Conservation (phyloP, 2,888 invertebrate genomes). For the Protophormia terraenovae region DNA sequence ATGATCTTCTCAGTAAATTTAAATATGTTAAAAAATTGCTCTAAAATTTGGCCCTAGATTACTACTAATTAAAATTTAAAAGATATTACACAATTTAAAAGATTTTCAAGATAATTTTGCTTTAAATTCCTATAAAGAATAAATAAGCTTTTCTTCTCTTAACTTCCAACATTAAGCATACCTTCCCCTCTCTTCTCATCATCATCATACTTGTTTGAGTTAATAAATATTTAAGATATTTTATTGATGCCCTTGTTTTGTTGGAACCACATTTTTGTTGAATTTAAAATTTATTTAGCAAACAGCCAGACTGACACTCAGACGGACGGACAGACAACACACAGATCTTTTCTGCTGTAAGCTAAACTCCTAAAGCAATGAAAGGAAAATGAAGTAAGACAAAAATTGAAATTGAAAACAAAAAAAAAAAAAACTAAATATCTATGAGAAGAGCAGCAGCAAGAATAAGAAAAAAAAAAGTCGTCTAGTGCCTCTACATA, state of each 20-base stretch:
- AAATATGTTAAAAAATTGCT: no score
- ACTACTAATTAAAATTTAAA: no score
- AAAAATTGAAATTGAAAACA: slow-evolving; percentile 42
- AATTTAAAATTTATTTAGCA: slow-evolving; percentile 39
- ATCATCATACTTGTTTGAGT: slow-evolving; percentile 38
- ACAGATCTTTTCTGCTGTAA: neutral
- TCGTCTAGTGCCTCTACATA: slow-evolving; percentile 2
- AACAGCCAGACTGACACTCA: neutral
- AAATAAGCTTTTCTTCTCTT: no score
- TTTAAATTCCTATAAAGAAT: no score
- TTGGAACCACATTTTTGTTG: slow-evolving; percentile 57
- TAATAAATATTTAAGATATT: slow-evolving; percentile 62
- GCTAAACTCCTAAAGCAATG: slow-evolving; percentile 21
- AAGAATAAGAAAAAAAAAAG: slow-evolving; percentile 35
- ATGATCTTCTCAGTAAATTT: no score
- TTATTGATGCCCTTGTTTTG: slow-evolving; percentile 66
- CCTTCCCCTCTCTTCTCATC: no score
- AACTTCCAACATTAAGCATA: neutral
- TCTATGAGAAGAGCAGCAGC: slow-evolving; percentile 58
- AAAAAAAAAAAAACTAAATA: neutral
- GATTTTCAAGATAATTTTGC: no score
- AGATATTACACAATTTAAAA: no score
- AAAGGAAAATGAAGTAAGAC: slow-evolving; percentile 31
- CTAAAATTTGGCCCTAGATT: no score
- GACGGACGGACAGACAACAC: neutral